Conservation (phyloP, 1,140 invertebrate species). For the Hypsibius dujardini region DNA sequence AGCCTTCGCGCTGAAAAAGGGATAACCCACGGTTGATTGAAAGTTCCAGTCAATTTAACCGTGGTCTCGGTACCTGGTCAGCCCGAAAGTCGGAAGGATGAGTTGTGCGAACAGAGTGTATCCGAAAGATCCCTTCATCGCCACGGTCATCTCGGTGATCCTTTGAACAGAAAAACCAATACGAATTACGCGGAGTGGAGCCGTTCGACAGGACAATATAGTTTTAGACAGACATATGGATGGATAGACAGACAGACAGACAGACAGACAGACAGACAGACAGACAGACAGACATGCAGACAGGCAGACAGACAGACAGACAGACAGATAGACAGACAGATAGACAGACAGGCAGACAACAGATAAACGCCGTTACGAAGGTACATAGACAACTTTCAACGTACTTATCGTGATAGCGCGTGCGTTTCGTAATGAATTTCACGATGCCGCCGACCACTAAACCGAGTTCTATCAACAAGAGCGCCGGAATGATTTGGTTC, state of each 20-base stretch:
- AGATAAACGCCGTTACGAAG: no score
- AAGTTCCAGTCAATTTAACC: no score
- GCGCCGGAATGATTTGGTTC: constrained; percentile 7
- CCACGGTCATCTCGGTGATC: neutral
- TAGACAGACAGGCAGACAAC: neutral
- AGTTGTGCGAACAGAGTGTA: neutral
- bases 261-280: no score
- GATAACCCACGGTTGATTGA: no score
- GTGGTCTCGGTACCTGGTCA: neutral
- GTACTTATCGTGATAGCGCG: constrained; percentile 16
- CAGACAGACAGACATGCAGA: no score
- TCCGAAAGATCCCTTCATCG: neutral
- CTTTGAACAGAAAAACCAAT: neutral
- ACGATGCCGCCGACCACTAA: neutral
- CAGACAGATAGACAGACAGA: no score
- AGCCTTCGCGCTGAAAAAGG: constrained; percentile 9
- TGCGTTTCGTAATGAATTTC: neutral
- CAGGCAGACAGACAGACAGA: no score
- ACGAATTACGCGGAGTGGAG: neutral
- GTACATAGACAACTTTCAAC: neutral
- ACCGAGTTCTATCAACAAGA: neutral
- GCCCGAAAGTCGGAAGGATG: constrained; percentile 5
- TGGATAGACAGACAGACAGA: neutral
- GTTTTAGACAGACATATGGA: neutral
- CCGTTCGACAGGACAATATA: neutral